phyloP scores from a whole-genome alignment of 1,140 invertebrate species.

The Nephotettix cincticeps region DNA sequence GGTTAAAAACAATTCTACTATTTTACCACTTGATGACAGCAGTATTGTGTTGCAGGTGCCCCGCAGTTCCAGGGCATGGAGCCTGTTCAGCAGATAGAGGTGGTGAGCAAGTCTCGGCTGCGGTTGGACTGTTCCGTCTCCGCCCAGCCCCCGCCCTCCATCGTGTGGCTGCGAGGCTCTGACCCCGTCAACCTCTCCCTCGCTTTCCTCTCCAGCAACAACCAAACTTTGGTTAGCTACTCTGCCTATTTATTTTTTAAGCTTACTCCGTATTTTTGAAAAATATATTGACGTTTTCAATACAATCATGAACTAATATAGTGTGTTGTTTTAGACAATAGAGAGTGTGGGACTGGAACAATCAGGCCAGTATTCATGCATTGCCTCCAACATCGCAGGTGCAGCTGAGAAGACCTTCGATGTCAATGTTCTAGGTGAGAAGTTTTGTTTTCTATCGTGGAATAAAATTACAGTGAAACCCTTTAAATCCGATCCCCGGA shows the following conservation, averaged over 20 bases:
- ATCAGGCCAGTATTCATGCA: constrained; percentile 40
- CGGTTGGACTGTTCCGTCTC: constrained; percentile 5
- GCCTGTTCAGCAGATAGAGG: background rate
- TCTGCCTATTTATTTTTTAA: too few species aligned
- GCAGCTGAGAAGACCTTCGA: constrained; percentile 31
- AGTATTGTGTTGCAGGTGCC: background rate
- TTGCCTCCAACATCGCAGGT: constrained; percentile 37
- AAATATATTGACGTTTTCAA: too few species aligned
- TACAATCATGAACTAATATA: too few species aligned
- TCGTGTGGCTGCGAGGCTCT: background rate
- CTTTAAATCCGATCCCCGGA: too few species aligned
- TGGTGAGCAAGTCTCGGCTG: background rate
- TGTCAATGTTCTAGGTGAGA: constrained; percentile 33
- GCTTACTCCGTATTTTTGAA: too few species aligned
- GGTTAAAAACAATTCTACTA: background rate
- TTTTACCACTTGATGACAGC: background rate
- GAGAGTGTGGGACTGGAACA: constrained; percentile 27
- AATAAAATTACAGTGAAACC: too few species aligned
- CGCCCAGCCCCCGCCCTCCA: background rate
- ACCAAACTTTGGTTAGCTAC: constrained; percentile 18
- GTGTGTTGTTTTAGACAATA: constrained; percentile 17
- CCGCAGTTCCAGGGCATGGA: background rate
- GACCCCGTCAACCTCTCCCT: background rate
- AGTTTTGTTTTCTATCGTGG: too few species aligned
- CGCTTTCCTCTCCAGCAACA: background rate